Evolutionary conservation across 2,888 invertebrate species (phyloP).

Genomic region (Tenthredo scrophulariae): DNA sequence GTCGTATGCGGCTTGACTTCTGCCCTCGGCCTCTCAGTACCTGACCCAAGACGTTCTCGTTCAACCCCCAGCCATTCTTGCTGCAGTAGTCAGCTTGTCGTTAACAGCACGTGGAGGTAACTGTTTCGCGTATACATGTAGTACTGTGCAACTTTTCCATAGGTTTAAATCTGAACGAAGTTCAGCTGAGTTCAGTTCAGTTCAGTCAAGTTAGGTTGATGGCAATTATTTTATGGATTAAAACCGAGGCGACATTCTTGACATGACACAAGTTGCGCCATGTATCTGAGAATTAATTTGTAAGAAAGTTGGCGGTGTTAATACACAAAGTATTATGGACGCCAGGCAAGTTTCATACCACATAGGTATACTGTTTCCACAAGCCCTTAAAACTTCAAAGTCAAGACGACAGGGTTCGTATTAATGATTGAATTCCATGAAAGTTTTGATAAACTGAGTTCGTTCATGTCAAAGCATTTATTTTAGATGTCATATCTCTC

Average conservation of each 20-base stretch:
- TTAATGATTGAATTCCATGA: neutral
- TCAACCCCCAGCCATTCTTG: neutral
- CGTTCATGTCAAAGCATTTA: neutral
- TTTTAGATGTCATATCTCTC: neutral
- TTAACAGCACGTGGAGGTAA: constrained; percentile 20
- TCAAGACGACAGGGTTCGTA: neutral
- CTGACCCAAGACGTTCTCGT: constrained; percentile 28
- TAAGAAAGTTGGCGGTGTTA: neutral
- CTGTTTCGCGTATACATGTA: neutral
- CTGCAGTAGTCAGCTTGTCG: constrained; percentile 22
- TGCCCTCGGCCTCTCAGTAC: constrained; percentile 37
- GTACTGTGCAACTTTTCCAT: neutral
- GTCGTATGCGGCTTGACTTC: constrained; percentile 18
- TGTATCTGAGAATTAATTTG: neutral
- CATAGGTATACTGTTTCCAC: neutral
- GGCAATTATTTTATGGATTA: neutral
- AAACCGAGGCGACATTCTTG: neutral
- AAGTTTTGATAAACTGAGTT: constrained; percentile 13
- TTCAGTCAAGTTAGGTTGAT: neutral
- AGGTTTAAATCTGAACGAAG: neutral
- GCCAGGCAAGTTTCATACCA: neutral
- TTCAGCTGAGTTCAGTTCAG: neutral
- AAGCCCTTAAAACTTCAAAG: constrained; percentile 31
- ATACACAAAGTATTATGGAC: constrained; percentile 14
- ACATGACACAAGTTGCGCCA: neutral